Evolutionary conservation across 2,888 invertebrate species (phyloP).

Genomic region (Apeira syringaria): DNA sequence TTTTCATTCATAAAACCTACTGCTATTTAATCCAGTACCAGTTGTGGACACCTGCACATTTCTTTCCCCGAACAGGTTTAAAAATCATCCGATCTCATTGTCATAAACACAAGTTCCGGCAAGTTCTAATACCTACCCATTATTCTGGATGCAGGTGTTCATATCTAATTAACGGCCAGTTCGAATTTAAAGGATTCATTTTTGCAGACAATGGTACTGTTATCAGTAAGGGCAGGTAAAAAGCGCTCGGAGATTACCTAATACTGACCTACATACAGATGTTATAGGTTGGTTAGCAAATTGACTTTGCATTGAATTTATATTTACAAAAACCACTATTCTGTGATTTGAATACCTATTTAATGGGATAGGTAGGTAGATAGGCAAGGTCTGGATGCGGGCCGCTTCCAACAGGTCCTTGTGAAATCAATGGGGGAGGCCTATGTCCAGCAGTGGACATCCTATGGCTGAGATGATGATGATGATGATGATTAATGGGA

Average conservation of each 20-base stretch:
- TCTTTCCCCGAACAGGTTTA: conserved; percentile 20
- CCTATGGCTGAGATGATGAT: too few species aligned
- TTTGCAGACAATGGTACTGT: conserved; percentile 41
- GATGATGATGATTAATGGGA: too few species aligned
- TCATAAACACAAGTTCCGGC: conserved; percentile 30
- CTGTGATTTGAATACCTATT: too few species aligned
- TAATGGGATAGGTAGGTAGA: too few species aligned
- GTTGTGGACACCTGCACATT: conserved; percentile 14
- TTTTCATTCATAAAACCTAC: neutral
- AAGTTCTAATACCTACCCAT: conserved; percentile 35
- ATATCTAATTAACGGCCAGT: conserved; percentile 34
- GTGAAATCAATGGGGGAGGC: too few species aligned
- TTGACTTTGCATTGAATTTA: too few species aligned
- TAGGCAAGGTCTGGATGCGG: too few species aligned
- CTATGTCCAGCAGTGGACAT: too few species aligned
- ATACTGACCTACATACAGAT: neutral
- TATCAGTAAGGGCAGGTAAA: conserved; percentile 47
- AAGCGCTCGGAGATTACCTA: neutral
- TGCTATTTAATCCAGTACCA: conserved; percentile 2
- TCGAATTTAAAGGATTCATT: conserved; percentile 23
- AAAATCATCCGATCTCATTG: conserved; percentile 20
- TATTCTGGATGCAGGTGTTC: conserved; percentile 57
- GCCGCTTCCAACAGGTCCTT: too few species aligned
- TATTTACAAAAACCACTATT: too few species aligned
- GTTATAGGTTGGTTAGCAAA: too few species aligned